Evolutionary conservation across 2,113 vertebrate species (phyloP).

Genomic region (Pimephales promelas): DNA sequence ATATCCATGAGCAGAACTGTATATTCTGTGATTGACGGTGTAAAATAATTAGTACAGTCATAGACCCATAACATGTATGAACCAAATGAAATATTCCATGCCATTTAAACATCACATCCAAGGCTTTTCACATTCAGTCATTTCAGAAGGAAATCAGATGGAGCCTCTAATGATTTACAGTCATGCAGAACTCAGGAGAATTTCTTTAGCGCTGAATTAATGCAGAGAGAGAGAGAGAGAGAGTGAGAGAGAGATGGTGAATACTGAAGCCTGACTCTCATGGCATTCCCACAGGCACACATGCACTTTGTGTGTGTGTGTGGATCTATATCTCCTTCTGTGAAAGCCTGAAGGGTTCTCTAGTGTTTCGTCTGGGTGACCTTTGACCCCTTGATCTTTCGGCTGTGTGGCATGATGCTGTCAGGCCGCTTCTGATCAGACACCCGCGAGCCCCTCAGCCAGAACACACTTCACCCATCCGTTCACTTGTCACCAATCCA

Average conservation of each 20-base stretch:
- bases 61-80: no score
- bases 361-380: not conserved
- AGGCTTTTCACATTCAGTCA: not conserved
- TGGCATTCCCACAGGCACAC: not conserved
- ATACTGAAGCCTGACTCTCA: not conserved
- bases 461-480: not conserved
- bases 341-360: not conserved
- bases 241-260: not conserved
- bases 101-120: no score
- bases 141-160: not conserved
- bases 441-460: not conserved
- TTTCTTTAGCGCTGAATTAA: not conserved
- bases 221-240: not conserved
- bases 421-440: not conserved
- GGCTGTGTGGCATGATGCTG: not conserved
- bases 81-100: no score
- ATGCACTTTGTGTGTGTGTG: not conserved
- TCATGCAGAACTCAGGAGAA: not conserved
- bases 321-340: not conserved
- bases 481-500: not conserved
- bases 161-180: not conserved
- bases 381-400: slow-evolving; percentile 10
- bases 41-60: no score
- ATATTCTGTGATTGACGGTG: no score
- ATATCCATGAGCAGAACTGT: no score